Evolutionary conservation across 2,113 vertebrate genomes (phyloP).

Genomic region (Girardinichthys multiradiatus): DNA sequence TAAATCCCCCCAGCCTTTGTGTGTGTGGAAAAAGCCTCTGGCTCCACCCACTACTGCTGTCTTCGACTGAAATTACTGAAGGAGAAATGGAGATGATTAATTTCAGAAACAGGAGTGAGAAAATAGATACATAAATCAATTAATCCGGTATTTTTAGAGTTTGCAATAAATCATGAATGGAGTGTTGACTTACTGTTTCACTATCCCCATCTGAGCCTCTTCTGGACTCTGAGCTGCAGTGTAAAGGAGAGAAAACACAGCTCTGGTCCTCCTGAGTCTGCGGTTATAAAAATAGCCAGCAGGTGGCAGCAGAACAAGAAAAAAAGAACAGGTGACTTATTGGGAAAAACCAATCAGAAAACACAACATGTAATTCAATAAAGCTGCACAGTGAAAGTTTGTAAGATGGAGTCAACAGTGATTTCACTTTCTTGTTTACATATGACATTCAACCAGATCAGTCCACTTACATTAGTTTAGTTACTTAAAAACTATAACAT

Average conservation of each 20-base stretch:
- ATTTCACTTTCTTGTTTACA: not conserved
- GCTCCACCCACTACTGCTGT: slow-evolving; percentile 17
- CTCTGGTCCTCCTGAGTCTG: slow-evolving; percentile 92
- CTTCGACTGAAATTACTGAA: slow-evolving; percentile 59
- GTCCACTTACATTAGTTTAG: not conserved
- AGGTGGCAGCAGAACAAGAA: slow-evolving; percentile 73
- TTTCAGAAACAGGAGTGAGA: not conserved
- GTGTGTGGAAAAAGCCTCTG: slow-evolving; percentile 21
- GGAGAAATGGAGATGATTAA: slow-evolving; percentile 3
- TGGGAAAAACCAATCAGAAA: slow-evolving; percentile 28
- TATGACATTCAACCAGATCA: not conserved
- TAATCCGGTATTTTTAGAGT: not conserved
- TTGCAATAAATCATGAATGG: not conserved
- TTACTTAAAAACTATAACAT: not conserved
- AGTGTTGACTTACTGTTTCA: slow-evolving; percentile 87
- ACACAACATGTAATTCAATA: not conserved
- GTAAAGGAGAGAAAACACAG: slow-evolving; percentile 95
- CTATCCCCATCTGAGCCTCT: slow-evolving; percentile 89
- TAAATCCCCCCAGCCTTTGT: slow-evolving; percentile 25
- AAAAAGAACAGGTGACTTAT: slow-evolving; percentile 53
- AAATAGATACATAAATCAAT: not conserved
- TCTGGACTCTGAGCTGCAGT: slow-evolving; percentile 86
- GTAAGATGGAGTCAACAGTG: not conserved
- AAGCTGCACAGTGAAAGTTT: slow-evolving; percentile 12
- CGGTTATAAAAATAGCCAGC: slow-evolving; percentile 67